These are phyloP conservation scores for Hippasteria phrygiana DNA, from an alignment of 53 echinoderm and acorn worm species.

Conservation along the genomic window DNA sequence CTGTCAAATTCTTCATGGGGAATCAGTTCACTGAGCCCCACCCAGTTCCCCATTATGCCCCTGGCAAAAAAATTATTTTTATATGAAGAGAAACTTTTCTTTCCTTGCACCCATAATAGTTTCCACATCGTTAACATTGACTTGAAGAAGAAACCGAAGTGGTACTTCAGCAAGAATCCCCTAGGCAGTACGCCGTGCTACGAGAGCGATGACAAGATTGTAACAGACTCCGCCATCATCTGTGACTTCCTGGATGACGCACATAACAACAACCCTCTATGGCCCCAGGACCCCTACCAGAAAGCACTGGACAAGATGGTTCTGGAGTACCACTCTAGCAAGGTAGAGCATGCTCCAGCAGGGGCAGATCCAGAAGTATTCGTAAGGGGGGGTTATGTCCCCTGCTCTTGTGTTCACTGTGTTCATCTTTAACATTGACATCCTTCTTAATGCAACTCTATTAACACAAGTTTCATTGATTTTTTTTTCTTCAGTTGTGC, in stretches of 20 bases:
- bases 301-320: conserved; percentile 80
- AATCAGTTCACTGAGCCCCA: too few species aligned
- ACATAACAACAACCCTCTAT: conserved; percentile 61
- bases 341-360: too few species aligned
- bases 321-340: conserved; percentile 75
- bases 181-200: conserved; percentile 75
- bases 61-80: neutral
- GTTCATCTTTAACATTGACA: too few species aligned
- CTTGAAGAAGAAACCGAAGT: conserved; percentile 74
- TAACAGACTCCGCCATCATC: conserved; percentile 78
- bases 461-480: too few species aligned
- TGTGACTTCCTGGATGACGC: conserved; percentile 77
- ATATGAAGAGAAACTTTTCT: neutral
- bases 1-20: too few species aligned
- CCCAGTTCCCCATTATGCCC: neutral
- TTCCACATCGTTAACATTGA: conserved; percentile 80
- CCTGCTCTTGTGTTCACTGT: neutral
- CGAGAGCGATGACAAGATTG: conserved; percentile 76
- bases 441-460: too few species aligned
- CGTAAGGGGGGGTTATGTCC: too few species aligned
- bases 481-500: too few species aligned
- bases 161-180: conserved; percentile 83
- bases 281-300: conserved; percentile 76
- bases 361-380: too few species aligned
- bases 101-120: conserved; percentile 32